phyloP scores from a whole-genome alignment of 2,113 vertebrate species.

The Cyprinus carpio region DNA sequence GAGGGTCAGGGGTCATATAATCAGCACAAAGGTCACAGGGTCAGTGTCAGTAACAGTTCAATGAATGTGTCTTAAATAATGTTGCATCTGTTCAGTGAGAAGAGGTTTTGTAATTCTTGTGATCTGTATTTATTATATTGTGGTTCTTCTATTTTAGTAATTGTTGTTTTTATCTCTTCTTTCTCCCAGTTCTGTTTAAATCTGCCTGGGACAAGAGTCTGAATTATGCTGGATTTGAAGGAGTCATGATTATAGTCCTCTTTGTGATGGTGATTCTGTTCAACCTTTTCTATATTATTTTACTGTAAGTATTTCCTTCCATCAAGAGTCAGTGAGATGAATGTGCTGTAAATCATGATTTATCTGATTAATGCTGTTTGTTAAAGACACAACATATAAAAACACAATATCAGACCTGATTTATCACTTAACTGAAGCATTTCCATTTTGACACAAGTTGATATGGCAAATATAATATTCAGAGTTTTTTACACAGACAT shows the following conservation, averaged over 20 bases:
- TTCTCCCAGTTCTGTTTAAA: slow-evolving; percentile 11
- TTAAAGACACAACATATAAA: neutral
- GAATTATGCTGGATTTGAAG: neutral
- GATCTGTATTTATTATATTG: neutral
- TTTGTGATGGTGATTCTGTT: neutral
- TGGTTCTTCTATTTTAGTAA: neutral
- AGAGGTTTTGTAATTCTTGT: neutral
- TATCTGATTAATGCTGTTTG: neutral
- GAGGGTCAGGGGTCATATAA: no score
- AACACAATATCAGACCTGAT: neutral
- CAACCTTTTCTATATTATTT: neutral
- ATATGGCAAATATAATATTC: neutral
- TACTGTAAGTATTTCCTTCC: neutral
- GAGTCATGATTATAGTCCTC: neutral
- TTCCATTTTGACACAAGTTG: neutral
- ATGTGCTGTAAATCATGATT: neutral
- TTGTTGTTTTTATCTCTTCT: neutral
- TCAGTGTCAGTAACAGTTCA: no score
- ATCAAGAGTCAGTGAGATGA: neutral
- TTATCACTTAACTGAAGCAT: neutral
- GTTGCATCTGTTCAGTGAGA: no score
- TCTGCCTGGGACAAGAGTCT: neutral
- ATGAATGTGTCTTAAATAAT: no score
- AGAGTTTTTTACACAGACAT: no score
- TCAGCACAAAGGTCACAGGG: no score